These are phyloP conservation scores for Panulirus ornatus DNA, from an alignment of 1,140 invertebrate species.

Conservation along the genomic window DNA sequence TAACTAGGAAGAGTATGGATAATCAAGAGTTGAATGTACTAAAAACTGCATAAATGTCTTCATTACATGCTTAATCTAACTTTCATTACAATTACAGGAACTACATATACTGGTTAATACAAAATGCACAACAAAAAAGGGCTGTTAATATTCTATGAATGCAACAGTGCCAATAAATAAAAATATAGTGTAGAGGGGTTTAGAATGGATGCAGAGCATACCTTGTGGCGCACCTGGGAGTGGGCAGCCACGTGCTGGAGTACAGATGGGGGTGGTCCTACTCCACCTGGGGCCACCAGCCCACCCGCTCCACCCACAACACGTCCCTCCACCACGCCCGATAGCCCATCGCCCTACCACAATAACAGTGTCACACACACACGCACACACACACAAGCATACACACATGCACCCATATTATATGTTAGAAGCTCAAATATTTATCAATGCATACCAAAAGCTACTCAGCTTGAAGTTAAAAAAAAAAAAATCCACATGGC, in stretches of 20 bases:
- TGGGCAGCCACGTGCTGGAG: conserved; percentile 63
- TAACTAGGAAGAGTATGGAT: too few species aligned
- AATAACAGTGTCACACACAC: conserved; percentile 44
- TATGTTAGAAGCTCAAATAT: not conserved
- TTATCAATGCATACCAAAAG: not conserved
- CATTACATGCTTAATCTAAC: too few species aligned
- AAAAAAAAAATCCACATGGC: not conserved
- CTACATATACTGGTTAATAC: too few species aligned
- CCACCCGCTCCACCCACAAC: conserved; percentile 58
- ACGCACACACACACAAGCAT: conserved; percentile 1
- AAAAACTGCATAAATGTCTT: too few species aligned
- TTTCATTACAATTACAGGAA: too few species aligned
- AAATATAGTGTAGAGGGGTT: not conserved
- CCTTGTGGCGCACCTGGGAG: conserved; percentile 71
- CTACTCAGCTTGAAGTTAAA: not conserved
- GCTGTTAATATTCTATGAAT: too few species aligned
- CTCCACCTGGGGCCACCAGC: conserved; percentile 52
- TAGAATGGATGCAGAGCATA: conserved; percentile 28
- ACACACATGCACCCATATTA: conserved; percentile 8
- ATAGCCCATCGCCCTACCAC: conserved; percentile 57
- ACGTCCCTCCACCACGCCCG: conserved; percentile 65
- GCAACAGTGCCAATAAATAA: not conserved
- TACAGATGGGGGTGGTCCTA: conserved; percentile 53
- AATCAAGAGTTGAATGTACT: too few species aligned
- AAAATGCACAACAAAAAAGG: too few species aligned